Evolutionary conservation across 2,797 vertebrate genomes (phyloP), one percentile per base, ranked within the genome.

Genomic region (Craterocephalus amniculus): DNA sequence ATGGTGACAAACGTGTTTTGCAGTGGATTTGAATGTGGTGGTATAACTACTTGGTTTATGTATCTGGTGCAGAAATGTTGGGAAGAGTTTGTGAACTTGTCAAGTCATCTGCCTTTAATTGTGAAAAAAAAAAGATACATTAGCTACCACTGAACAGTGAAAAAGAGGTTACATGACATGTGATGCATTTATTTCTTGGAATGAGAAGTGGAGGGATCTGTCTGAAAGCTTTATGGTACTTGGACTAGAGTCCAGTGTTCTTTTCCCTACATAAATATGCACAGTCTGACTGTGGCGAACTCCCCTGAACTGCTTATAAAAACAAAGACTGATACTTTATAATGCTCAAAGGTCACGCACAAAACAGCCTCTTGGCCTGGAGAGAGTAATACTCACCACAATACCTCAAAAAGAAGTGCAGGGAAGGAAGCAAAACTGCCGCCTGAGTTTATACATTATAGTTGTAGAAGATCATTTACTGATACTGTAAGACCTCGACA

Each of bases 201-300:
- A 56, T 40, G 61, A 59, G 63, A 72, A 83, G 83, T 75, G 80
- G 81, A 86, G 74, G 59, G 59, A 49, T 6, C 12, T 69, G 29
- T 64, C 58, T 84, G 58, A 87, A 85, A 78, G 49, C 66, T 83
- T 88, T 80, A 81, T 81, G 27, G n/a, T 58, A 67, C 26, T 76
- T 78, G 63, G 62, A 86, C 79, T 67, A 68, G 43, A 45, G 60
- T 80, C 80, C 59, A 68, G 72, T 63, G 60, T 43, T 64, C 8
- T 22, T 65, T 84, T 78, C 69, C 64, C 58, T 71, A 66, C 65
- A 81, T 79, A 81, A 83, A 81, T 78, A 72, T 63, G 76, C 62
- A 83, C 67, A 16, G 65, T 70, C 48, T 70, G 72, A 80, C 74
- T 83, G 58, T 45, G 60, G 11, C 77, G 61, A 81, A 77, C 72